phyloP scores from a whole-genome alignment of 2,797 vertebrate species.

The Anas bernieri region DNA sequence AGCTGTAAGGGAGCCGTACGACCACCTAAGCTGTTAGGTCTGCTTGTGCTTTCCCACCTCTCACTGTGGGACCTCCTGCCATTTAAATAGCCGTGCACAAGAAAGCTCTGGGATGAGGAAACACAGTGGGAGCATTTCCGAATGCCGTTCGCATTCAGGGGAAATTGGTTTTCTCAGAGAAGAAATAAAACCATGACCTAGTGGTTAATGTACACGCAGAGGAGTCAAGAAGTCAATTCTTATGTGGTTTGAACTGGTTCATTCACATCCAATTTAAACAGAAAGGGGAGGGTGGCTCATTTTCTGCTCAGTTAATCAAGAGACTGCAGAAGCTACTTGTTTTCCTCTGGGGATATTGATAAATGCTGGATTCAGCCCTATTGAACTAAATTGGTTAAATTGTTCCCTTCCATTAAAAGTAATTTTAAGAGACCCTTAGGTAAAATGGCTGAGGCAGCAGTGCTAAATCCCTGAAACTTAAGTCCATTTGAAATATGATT shows the following conservation, averaged over 20 bases:
- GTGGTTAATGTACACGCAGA: conserved; percentile 41
- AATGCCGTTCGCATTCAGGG: not conserved
- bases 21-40: not conserved
- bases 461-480: not conserved
- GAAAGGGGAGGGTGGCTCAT: conserved; percentile 2
- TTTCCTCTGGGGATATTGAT: conserved; percentile 27
- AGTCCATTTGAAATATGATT: not conserved
- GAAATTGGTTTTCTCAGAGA: conserved; percentile 40
- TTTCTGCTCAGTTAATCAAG: conserved; percentile 64
- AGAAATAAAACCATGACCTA: not conserved
- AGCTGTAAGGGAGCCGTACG: not conserved
- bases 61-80: not conserved
- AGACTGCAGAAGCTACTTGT: conserved; percentile 15
- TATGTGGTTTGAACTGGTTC: conserved; percentile 54
- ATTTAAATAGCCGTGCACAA: not conserved
- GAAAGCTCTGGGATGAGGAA: not conserved
- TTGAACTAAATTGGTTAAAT: not conserved
- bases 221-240: conserved; percentile 46
- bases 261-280: conserved; percentile 44
- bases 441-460: not conserved
- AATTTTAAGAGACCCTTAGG: not conserved
- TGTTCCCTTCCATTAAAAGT: not conserved
- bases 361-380: not conserved
- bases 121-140: not conserved
- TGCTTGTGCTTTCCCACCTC: not conserved